Conservation (phyloP, 2,797 vertebrate genomes). For the Potorous gilbertii region DNA sequence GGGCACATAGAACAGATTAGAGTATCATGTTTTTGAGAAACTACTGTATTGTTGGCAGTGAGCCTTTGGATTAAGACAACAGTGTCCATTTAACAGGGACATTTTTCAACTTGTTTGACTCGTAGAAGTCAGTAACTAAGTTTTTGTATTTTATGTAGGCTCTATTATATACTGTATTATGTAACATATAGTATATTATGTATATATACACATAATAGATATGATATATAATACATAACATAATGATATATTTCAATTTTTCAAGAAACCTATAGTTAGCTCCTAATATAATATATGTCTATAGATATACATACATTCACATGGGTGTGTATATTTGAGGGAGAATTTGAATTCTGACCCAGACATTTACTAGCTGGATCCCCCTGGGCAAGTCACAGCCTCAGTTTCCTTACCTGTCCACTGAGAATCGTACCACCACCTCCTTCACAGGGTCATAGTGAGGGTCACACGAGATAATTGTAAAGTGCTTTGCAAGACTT, state of each 20-base stretch:
- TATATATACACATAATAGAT: too few species aligned
- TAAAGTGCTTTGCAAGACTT: not conserved
- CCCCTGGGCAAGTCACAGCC: not conserved
- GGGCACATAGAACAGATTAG: conserved; percentile 25
- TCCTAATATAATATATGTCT: not conserved
- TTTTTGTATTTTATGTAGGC: not conserved
- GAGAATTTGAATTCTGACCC: not conserved
- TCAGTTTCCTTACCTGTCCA: not conserved
- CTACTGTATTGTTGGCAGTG: not conserved
- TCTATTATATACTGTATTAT: not conserved
- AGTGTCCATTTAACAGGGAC: not conserved
- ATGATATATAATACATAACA: not conserved
- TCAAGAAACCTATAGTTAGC: not conserved
- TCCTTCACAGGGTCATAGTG: not conserved
- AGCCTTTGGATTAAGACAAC: conserved; percentile 34
- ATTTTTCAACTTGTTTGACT: not conserved
- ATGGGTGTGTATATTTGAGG: not conserved
- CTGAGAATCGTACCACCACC: not conserved
- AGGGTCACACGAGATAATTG: not conserved
- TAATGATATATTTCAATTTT: not conserved
- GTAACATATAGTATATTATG: not conserved
- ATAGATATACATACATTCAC: too few species aligned
- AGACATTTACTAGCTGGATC: not conserved
- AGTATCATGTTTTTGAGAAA: conserved; percentile 58
- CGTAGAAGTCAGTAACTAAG: not conserved